Evolutionary conservation across 1,140 invertebrate species (phyloP).

Genomic region (Stratiolaelaps scimitus): DNA sequence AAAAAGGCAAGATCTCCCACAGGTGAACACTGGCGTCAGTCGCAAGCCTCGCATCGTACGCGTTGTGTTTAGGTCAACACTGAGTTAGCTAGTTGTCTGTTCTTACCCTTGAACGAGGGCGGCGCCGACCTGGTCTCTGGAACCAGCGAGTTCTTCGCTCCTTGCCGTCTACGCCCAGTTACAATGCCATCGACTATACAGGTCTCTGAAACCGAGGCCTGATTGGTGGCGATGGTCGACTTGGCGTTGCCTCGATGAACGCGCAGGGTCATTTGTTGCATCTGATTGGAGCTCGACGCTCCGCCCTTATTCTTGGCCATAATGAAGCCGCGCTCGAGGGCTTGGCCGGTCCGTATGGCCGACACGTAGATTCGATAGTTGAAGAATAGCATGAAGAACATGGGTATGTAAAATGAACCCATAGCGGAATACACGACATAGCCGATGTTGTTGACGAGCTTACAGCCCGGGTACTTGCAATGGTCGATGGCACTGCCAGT

Average conservation of each 20-base stretch:
- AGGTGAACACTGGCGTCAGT: no score
- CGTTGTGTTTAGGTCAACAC: no score
- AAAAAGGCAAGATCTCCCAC: no score
- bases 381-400: constrained; percentile 90
- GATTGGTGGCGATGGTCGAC: constrained; percentile 32
- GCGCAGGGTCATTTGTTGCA: constrained; percentile 72
- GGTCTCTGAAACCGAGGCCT: constrained; percentile 30
- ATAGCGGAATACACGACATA: constrained; percentile 72
- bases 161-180: constrained; percentile 29
- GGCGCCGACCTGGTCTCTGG: constrained; percentile 28
- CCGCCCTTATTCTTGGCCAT: constrained; percentile 58
- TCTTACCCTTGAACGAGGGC: constrained; percentile 30
- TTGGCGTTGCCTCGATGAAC: constrained; percentile 62
- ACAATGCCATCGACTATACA: constrained; percentile 29
- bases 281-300: constrained; percentile 44
- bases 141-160: constrained; percentile 27
- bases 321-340: constrained; percentile 65
- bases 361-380: constrained; percentile 90
- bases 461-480: constrained; percentile 48
- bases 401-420: constrained; percentile 89
- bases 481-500: not conserved
- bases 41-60: no score
- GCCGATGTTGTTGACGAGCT: constrained; percentile 73
- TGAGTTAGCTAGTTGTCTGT: no score
- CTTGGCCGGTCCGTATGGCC: constrained; percentile 71